These are phyloP conservation scores for Charadrius vociferus DNA, from an alignment of 2,113 vertebrate genomes.

Conservation along the genomic window DNA sequence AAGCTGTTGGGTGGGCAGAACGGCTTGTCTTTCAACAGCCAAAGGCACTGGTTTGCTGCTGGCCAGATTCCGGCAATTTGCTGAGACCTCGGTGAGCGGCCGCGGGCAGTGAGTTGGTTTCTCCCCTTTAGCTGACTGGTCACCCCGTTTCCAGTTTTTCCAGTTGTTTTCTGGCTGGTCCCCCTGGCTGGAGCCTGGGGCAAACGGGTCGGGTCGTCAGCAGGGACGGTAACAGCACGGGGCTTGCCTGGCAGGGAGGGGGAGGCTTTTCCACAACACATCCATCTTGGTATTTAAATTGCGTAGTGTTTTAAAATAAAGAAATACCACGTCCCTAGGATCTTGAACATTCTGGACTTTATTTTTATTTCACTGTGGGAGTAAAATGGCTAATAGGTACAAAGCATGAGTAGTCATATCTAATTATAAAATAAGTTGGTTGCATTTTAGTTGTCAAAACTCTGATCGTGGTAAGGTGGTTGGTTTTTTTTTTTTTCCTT, in stretches of 20 bases:
- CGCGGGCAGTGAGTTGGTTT: not conserved
- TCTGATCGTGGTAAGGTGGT: not conserved
- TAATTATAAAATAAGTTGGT: not conserved
- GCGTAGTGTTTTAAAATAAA: conserved; percentile 22
- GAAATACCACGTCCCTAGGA: not conserved
- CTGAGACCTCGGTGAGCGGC: not conserved
- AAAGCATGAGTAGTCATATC: not conserved
- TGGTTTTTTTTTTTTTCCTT: not conserved
- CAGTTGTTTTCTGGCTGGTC: too few relatives aligned
- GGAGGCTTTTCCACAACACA: not conserved
- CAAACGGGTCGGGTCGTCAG: not conserved
- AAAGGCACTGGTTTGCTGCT: not conserved
- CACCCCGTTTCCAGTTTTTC: too few relatives aligned
- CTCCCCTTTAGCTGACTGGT: not conserved
- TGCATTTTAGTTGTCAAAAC: not conserved
- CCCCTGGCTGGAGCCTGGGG: not conserved
- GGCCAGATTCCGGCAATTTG: fast-evolving
- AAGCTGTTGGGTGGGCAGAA: not conserved
- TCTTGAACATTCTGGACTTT: conserved; percentile 10
- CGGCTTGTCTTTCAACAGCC: not conserved
- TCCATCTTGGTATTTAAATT: not conserved
- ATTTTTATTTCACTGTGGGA: conserved; percentile 52
- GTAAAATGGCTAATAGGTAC: conserved; percentile 38
- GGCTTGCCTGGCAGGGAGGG: not conserved
- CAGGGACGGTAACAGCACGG: not conserved